Evolutionary conservation across 2,888 invertebrate species (phyloP), one percentile per base, ranked within the genome.

Genomic region (Chymomyza procnemis): DNA sequence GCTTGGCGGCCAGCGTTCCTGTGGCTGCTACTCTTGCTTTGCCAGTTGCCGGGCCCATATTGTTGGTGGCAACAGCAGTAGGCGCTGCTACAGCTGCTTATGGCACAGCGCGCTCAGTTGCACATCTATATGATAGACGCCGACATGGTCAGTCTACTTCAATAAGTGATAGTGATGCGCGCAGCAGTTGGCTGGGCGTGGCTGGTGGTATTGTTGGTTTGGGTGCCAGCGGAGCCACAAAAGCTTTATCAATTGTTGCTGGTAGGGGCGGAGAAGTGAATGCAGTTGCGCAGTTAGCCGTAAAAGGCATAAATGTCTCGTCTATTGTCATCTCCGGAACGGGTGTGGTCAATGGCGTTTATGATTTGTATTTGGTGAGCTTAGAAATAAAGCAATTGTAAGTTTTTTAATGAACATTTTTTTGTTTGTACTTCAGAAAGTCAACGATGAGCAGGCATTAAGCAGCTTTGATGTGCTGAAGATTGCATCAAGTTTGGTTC

Each of bases 101-200:
- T 22, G 75, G 75, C n/a, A 74, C 85, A 0, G 14, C 80, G 6
- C 84, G 89, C 3, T 86, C 88, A 0, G 76, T 66, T 0, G 68
- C 70, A 1, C 69, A 73, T 1, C 79, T 89, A 4, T 64, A 71
- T 1, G 79, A 85, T 60, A 79, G 89, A 1, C 66, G 75, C 1
- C 67, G 76, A 26, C 89, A 89, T 54, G 77, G 85, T 0, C 88
- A 89, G 71, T 71, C 73, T 4, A 87, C 77, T 3, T 71, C 74
- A 0, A 6, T 86, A 8, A 61, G 66, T 1, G 74, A 89, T 26
- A 69, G 72, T 1, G 81, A 85, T 47, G 89, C 89, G 0, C 80
- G 89, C 48, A 66, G 73, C n/a, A 78, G 70, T 65, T 89, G 89
- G 89, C 52, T 89, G 21, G 84, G 87, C 4, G 76, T 89, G 14